Evolutionary conservation across 2,113 vertebrate species (phyloP), one percentile per base, ranked within the genome.

Genomic region (Pardalotus punctatus): DNA sequence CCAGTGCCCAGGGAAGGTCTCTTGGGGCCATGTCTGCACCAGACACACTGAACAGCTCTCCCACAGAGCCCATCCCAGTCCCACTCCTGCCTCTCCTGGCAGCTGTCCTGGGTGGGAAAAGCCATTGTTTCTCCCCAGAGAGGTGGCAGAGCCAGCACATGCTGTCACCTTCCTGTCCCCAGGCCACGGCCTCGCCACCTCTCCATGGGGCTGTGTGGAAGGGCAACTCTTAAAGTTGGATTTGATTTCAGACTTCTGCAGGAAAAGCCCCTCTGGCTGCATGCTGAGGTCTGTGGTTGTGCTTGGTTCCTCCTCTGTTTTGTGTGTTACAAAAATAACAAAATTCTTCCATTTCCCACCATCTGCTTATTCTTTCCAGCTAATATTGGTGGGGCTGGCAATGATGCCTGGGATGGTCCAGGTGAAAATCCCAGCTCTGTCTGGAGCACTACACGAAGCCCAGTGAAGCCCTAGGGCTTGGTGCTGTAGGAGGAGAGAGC

Each of bases 371-470:
- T 25, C 51, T 12, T 22, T 14, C 5, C 25, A 48, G 56, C 18
- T 18, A 4, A 1, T 3, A 0, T 0, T 5, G 28, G 4, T 9
- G 56, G 28, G 78, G 21, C 40, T 48, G 24, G 8, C 60, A 12
- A 11, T 23, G 42, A 6, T 15, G 54, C 10, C 0, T 9, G 5
- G 8, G 64, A 1, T 4, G 15, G 43, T 4, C 24, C 4, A 0
- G 40, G 2, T 56, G 40, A 3, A 22, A 35, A 36, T 7, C 2
- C 6, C 2, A 6, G 18, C 51, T 15, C 36, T n/a, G 13, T 19
- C 2, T 40, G 69, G 28, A 24, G 69, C 4, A 0, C 9, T 17
- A 1, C 3, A 3, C 23, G 4, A 6, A 73, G 58, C 40, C 58
- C 33, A 18, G 45, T 16, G 64, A 13, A 60, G 36, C 17, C 14